Conservation (phyloP, 2,797 vertebrate genomes). For the Halcyon chelicuti region DNA sequence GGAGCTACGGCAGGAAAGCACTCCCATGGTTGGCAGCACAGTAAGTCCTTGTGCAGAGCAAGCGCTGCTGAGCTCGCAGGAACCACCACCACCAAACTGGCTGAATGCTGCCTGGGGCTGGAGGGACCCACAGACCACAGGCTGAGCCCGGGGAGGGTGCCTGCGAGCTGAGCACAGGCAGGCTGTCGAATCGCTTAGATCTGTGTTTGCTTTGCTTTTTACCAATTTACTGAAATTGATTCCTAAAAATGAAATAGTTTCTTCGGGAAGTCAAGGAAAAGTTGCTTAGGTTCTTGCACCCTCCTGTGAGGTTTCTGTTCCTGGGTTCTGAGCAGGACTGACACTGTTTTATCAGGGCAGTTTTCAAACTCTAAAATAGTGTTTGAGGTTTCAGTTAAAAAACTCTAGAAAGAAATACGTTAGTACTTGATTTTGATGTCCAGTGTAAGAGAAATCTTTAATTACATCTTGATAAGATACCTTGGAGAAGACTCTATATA, state of each 20-base stretch:
- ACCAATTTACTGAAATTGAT: neutral
- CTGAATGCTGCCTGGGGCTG: accelerated
- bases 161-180: neutral
- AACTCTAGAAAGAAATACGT: neutral
- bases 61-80: neutral
- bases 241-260: neutral
- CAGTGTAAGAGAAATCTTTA: neutral
- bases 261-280: neutral
- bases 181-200: neutral
- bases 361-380: neutral
- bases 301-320: neutral
- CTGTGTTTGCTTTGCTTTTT: neutral
- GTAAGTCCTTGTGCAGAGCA: neutral
- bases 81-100: accelerated
- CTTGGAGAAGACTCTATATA: neutral
- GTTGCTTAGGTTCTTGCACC: neutral
- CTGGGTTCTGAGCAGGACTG: neutral
- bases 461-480: neutral
- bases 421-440: neutral
- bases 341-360: neutral
- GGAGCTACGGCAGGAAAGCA: neutral
- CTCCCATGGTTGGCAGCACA: neutral
- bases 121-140: neutral
- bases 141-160: neutral
- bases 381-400: neutral